phyloP scores from a whole-genome alignment of 1,140 invertebrate genomes.

The Macrostomum lignano region DNA sequence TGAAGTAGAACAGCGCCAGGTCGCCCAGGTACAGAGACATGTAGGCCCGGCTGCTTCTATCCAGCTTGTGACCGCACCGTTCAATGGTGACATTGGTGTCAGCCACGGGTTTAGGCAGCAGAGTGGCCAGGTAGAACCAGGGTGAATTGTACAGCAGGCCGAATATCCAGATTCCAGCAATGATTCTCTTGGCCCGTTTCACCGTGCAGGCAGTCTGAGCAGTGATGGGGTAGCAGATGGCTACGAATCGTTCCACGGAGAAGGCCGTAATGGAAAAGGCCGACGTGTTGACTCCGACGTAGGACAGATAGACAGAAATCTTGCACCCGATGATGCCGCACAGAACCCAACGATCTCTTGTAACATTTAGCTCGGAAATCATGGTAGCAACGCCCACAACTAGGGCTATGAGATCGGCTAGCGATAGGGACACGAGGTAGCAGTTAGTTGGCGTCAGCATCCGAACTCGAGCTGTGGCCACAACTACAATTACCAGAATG shows the following conservation, averaged over 20 bases:
- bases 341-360: slow-evolving; percentile 11
- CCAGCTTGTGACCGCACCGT: no score
- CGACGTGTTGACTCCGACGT: not conserved
- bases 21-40: not conserved
- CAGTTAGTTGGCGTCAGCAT: slow-evolving; percentile 38
- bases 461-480: slow-evolving; percentile 15
- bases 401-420: slow-evolving; percentile 57
- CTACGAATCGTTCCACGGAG: slow-evolving; percentile 36
- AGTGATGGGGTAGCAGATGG: slow-evolving; percentile 34
- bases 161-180: slow-evolving; percentile 16
- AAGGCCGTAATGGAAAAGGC: slow-evolving; percentile 33
- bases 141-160: slow-evolving; percentile 17
- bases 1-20: slow-evolving; percentile 16
- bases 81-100: no score
- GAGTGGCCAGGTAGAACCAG: slow-evolving; percentile 18
- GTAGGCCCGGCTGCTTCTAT: not conserved
- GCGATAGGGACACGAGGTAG: slow-evolving; percentile 55
- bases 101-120: slow-evolving; percentile 7
- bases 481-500: slow-evolving; percentile 28
- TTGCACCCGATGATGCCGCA: slow-evolving; percentile 35
- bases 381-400: slow-evolving; percentile 31
- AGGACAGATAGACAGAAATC: slow-evolving; percentile 35
- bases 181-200: slow-evolving; percentile 15
- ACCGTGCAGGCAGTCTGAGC: slow-evolving; percentile 29
- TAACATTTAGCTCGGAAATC: slow-evolving; percentile 28